Conservation (phyloP, 2,888 invertebrate species). For the Tanytarsus gracilentus region DNA sequence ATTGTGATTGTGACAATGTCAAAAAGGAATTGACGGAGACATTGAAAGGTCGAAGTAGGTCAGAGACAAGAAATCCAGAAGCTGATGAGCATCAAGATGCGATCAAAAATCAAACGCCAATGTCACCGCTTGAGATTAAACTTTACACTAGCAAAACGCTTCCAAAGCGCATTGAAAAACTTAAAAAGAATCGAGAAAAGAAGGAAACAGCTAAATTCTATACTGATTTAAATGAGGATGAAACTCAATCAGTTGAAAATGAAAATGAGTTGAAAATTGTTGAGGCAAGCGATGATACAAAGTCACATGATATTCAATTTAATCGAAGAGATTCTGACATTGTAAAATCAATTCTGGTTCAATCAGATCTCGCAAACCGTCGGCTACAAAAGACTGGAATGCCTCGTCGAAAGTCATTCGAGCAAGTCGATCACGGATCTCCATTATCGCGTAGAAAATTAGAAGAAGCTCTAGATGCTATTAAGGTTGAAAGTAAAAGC, state of each 20-base stretch:
- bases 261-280: constrained; percentile 50
- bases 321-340: constrained; percentile 53
- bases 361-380: constrained; percentile 60
- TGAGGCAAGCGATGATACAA: constrained; percentile 51
- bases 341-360: constrained; percentile 73
- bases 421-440: constrained; percentile 15
- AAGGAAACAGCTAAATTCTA: constrained; percentile 58
- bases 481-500: neutral
- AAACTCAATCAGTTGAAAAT: constrained; percentile 34
- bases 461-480: constrained; percentile 1
- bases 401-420: constrained; percentile 11
- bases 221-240: constrained; percentile 54
- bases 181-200: constrained; percentile 57
- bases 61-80: constrained; percentile 39
- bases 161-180: constrained; percentile 60
- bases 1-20: constrained; percentile 29
- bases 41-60: constrained; percentile 37
- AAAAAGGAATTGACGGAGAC: constrained; percentile 29
- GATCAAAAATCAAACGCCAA: neutral
- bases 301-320: constrained; percentile 35
- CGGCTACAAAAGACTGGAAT: constrained; percentile 54
- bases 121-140: constrained; percentile 45
- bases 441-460: constrained; percentile 13
- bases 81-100: neutral
- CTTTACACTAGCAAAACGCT: constrained; percentile 59